Percentiles rank a stretch among this genome's conserved stretches.
These are phyloP conservation scores for Tupaia chinensis DNA, from an alignment of 2,113 vertebrate species.

Conservation along the genomic window DNA sequence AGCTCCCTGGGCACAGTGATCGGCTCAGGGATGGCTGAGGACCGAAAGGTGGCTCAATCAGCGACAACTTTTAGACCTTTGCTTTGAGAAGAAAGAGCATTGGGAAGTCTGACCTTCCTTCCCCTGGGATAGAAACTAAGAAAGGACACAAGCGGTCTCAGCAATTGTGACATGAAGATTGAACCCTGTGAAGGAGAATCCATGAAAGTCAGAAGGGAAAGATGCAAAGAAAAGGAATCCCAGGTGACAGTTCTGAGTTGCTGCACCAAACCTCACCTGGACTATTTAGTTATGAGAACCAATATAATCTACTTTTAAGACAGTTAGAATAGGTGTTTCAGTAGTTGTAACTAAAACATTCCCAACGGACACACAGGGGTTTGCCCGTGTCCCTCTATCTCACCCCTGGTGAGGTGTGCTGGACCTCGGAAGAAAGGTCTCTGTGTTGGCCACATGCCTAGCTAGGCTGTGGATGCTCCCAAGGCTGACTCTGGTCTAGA, in stretches of 20 bases:
- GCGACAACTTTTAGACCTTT: neutral
- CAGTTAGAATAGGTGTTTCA: neutral
- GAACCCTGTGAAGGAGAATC: neutral
- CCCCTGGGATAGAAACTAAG: neutral
- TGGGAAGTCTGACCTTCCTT: neutral
- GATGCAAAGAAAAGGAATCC: neutral
- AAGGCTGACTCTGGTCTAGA: neutral
- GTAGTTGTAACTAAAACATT: neutral
- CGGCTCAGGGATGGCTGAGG: neutral
- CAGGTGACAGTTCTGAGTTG: neutral
- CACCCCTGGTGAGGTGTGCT: neutral
- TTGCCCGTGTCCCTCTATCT: neutral
- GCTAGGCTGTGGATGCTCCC: neutral
- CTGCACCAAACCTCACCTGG: conserved; percentile 15
- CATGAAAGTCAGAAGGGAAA: neutral
- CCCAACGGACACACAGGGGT: neutral
- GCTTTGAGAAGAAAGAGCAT: neutral
- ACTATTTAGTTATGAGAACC: neutral
- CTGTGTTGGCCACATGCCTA: neutral
- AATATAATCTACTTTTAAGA: neutral
- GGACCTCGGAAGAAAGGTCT: neutral
- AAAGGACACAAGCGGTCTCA: neutral
- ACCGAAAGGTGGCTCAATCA: neutral
- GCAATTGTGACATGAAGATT: neutral
- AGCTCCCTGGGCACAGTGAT: neutral